Base-by-base conservation (phyloP, 2,797 vertebrate species). In the Miichthys miiuy region DNA sequence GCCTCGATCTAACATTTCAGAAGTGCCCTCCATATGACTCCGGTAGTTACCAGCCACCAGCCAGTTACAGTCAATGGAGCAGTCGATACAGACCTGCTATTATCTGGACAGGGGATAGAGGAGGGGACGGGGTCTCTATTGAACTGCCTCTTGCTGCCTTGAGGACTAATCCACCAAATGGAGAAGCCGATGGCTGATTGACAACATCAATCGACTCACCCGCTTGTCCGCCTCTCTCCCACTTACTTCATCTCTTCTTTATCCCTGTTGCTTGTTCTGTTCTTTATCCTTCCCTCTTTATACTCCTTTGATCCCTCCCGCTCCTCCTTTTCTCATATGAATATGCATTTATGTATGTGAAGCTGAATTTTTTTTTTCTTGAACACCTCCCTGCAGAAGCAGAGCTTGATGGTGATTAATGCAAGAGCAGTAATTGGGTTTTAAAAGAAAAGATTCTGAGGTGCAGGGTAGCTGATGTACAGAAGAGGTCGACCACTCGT, bases 151-250 rank as follows among this genome's bases (percentile, higher is more conserved):
- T 82, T 50, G 48, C 75, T 83, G 87, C 82, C 87, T 86, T 80
- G 79, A 81, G 74, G 81, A 79, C 87, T 91, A 90, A 92, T 92
- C 90, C 86, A 79, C 83, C 87, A 89, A 93, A 91, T 89, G 87
- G 90, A 90, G 89, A 90, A 89, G 92, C 88, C 87, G 9, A 90
- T 93, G 57, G 75, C 77, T 89, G 90, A 93, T 89, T 91, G 91
- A 93, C 90, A 89, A 76, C 82, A 71, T 75, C 74, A 76, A 89
- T 89, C 54, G 79, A 91, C 88, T 81, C 68, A 13, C 67, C 20
- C 20, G 51, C 79, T 68, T 68, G 30, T 70, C 75, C 2, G 38
- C 83, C 74, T 72, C 78, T 80, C 75, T 86, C 74, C 79, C 72
- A 79, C 79, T 82, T 56, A 73, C 66, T 87, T 74, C 71, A 83